Evolutionary conservation across 2,113 vertebrate species (phyloP).

Genomic region (Potamarius usumacintae): DNA sequence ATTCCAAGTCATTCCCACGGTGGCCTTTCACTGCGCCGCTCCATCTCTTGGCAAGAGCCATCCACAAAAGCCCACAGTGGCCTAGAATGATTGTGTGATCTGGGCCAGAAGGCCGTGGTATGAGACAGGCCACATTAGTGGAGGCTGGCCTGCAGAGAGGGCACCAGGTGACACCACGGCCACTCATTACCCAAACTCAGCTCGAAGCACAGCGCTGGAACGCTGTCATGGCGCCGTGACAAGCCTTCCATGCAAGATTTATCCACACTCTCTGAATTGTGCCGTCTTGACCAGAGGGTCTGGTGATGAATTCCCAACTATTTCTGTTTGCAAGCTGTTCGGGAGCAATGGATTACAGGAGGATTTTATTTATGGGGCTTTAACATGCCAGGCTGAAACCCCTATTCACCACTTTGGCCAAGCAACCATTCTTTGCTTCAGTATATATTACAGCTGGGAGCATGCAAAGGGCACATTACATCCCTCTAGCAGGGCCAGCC

Average conservation of each 20-base stretch:
- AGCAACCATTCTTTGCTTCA: conserved; percentile 24
- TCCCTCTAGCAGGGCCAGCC: conserved; percentile 20
- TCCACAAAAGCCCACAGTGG: conserved; percentile 32
- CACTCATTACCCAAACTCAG: conserved; percentile 48
- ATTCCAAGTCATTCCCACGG: conserved; percentile 21
- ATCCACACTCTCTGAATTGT: conserved; percentile 42
- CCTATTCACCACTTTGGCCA: conserved; percentile 38
- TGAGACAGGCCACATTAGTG: conserved; percentile 42
- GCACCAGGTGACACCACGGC: conserved; percentile 45
- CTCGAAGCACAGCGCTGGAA: conserved; percentile 41
- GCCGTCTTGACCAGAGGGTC: conserved; percentile 47
- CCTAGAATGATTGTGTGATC: conserved; percentile 26
- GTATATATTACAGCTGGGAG: conserved; percentile 49
- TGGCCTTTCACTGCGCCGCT: conserved; percentile 6
- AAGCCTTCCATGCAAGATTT: conserved; percentile 48
- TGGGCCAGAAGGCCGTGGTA: conserved; percentile 37
- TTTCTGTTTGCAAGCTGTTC: conserved; percentile 51
- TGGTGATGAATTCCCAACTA: conserved; percentile 52
- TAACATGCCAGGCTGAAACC: conserved; percentile 36
- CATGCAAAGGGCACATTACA: conserved; percentile 22
- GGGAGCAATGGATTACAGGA: conserved; percentile 46
- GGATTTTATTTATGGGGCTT: conserved; percentile 56
- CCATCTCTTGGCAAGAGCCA: conserved; percentile 15
- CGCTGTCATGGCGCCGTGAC: conserved; percentile 29
- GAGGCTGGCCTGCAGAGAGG: conserved; percentile 48